A percentile compares a stretch with the other conserved stretches of the same genome.
Evolutionary conservation across 1,140 invertebrate species (phyloP).

Genomic region (Scylla paramamosain): DNA sequence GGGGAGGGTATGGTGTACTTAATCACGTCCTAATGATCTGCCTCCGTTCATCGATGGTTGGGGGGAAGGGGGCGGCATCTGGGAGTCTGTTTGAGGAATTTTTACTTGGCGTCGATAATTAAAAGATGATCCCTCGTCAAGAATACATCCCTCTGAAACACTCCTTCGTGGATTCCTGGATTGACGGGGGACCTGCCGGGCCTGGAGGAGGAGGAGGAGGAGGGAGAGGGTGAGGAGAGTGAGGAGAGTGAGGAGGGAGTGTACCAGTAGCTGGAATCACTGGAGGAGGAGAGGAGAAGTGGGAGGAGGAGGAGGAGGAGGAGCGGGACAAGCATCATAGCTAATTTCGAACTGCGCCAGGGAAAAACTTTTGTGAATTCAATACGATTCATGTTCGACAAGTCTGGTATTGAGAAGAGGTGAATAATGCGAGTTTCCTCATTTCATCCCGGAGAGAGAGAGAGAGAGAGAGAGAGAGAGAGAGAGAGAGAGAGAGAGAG

Average conservation of each 20-base stretch:
- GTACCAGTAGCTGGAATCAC: not conserved
- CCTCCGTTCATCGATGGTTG: too few species aligned
- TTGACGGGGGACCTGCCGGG: not conserved
- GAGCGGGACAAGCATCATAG: constrained; percentile 34
- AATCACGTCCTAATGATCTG: constrained; percentile 6
- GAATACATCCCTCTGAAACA: constrained; percentile 32
- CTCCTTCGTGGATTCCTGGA: constrained; percentile 2
- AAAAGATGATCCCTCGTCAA: constrained; percentile 41
- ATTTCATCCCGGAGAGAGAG: constrained; percentile 16
- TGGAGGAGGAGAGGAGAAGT: not conserved
- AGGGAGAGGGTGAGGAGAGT: not conserved
- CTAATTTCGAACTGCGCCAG: not conserved
- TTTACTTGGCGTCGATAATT: constrained; percentile 46
- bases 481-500: not conserved
- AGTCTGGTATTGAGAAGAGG: constrained; percentile 52
- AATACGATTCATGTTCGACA: constrained; percentile 60
- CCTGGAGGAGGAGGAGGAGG: not conserved
- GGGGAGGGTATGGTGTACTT: not conserved
- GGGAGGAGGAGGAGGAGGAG: constrained; percentile 1
- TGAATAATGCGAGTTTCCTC: constrained; percentile 56
- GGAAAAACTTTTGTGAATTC: constrained; percentile 60
- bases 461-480: not conserved
- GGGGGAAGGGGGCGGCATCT: not conserved
- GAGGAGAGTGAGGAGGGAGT: not conserved
- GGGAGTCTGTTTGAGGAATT: not conserved